These are phyloP conservation scores for Papilio glaucus DNA, from an alignment of 1,140 invertebrate species.

Conservation along the genomic window DNA sequence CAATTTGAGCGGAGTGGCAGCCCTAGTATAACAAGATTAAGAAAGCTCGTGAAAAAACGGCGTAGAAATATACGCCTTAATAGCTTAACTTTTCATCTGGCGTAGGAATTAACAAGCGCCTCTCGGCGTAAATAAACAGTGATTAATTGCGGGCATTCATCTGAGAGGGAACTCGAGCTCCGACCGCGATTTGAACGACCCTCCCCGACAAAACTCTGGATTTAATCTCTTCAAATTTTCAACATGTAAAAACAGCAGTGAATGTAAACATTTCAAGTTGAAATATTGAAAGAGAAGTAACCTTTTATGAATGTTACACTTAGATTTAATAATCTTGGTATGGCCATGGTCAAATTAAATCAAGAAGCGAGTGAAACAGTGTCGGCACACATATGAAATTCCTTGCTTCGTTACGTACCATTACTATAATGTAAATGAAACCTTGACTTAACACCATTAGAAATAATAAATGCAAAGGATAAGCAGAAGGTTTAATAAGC, in stretches of 20 bases:
- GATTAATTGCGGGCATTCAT: constrained; percentile 67
- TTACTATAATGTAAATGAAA: no score
- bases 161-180: constrained; percentile 45
- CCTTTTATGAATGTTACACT: no score
- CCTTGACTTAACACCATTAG: no score
- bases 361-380: no score
- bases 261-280: background rate
- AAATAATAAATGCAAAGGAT: no score
- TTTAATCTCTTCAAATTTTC: constrained; percentile 8
- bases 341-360: no score
- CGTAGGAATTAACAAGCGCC: constrained; percentile 70
- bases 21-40: constrained; percentile 60
- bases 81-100: constrained; percentile 77
- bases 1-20: background rate
- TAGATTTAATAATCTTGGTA: no score
- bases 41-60: constrained; percentile 60
- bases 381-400: no score
- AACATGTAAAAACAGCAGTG: background rate
- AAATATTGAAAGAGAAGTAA: background rate
- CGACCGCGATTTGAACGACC: constrained; percentile 37
- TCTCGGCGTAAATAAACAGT: constrained; percentile 64
- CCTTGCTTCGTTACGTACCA: no score
- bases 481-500: no score
- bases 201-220: background rate
- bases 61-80: constrained; percentile 60